Evolutionary conservation across 2,888 invertebrate genomes (phyloP).

Genomic region (Ormyrus thymus): DNA sequence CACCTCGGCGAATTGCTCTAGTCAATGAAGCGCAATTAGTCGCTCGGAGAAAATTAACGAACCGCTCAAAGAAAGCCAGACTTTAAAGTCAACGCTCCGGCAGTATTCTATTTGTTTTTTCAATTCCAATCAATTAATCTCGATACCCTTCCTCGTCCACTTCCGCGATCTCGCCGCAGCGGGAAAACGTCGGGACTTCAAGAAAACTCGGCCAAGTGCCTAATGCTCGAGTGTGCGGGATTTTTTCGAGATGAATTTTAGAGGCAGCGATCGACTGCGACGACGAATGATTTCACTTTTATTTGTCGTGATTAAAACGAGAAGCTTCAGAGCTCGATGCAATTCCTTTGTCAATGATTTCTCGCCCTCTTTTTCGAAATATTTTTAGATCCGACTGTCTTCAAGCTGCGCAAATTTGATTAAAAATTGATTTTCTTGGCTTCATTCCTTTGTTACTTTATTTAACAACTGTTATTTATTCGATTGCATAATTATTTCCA

Average conservation of each 20-base stretch:
- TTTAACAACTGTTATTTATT: too few species aligned
- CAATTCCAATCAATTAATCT: constrained; percentile 43
- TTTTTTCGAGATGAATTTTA: not conserved
- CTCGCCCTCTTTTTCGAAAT: not conserved
- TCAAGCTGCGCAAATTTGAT: too few species aligned
- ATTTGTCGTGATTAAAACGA: constrained; percentile 16
- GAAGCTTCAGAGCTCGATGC: not conserved
- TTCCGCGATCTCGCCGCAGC: not conserved
- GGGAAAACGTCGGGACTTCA: constrained; percentile 1
- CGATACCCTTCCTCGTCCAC: not conserved
- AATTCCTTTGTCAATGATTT: constrained; percentile 15
- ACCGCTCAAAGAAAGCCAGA: constrained; percentile 23
- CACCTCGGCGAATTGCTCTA: not conserved
- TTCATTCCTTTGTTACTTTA: too few species aligned
- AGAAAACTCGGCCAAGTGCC: constrained; percentile 35
- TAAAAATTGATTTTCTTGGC: too few species aligned
- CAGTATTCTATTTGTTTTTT: constrained; percentile 26
- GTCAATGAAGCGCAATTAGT: constrained; percentile 21
- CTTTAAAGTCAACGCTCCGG: constrained; percentile 14
- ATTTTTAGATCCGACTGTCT: not conserved
- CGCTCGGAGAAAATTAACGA: constrained; percentile 10
- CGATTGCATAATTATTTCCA: too few species aligned
- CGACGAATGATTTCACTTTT: constrained; percentile 12
- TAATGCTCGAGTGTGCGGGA: constrained; percentile 2
- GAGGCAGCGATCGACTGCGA: not conserved